Conservation (phyloP, 2,113 vertebrate species). For the Cisticola juncidis region DNA sequence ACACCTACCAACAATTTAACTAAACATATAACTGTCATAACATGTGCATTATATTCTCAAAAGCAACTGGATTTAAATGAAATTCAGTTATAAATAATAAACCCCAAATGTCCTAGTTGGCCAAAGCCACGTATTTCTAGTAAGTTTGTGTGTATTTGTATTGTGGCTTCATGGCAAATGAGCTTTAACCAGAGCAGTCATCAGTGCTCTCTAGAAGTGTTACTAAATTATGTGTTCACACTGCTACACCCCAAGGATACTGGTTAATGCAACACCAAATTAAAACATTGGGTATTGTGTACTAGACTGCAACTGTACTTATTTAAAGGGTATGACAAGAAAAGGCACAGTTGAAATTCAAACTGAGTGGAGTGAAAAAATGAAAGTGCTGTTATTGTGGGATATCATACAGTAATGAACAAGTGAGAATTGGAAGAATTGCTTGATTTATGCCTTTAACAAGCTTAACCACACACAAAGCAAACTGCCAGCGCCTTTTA, state of each 20-base stretch:
- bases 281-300: neutral
- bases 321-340: neutral
- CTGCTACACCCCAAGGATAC: neutral
- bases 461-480: conserved; percentile 6
- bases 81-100: neutral
- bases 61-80: neutral
- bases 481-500: neutral
- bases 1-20: neutral
- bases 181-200: neutral
- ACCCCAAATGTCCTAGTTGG: neutral
- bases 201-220: neutral
- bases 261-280: neutral
- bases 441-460: neutral
- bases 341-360: neutral
- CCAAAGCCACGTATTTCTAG: neutral
- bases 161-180: neutral
- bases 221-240: neutral
- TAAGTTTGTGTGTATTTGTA: neutral
- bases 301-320: neutral
- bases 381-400: neutral
- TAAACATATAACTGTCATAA: neutral
- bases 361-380: neutral
- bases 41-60: neutral
- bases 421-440: neutral
- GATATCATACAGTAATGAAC: neutral